phyloP scores from a whole-genome alignment of 2,888 invertebrate species.

The Dasysyrphus albostriatus region DNA sequence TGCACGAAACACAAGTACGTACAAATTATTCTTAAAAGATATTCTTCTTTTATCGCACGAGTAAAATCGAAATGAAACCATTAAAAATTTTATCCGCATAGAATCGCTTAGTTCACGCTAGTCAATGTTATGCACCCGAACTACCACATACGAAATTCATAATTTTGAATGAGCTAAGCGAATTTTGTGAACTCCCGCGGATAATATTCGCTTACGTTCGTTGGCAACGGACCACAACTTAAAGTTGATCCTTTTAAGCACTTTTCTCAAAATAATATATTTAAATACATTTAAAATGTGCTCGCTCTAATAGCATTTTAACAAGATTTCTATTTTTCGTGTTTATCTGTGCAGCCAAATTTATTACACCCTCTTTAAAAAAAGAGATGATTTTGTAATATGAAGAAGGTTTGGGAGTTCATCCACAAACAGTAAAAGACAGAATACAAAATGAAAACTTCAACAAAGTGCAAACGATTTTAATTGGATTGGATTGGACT shows the following conservation, averaged over 20 bases:
- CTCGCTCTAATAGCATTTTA: neutral
- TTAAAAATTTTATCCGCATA: too few species aligned
- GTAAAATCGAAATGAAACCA: too few species aligned
- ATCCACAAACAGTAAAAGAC: slow-evolving; percentile 17
- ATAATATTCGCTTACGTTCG: too few species aligned
- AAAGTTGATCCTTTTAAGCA: neutral
- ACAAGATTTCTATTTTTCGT: neutral
- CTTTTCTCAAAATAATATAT: neutral
- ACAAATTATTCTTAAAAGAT: too few species aligned
- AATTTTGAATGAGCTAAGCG: too few species aligned
- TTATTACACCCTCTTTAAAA: neutral
- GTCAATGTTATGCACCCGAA: too few species aligned
- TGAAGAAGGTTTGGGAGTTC: slow-evolving; percentile 4
- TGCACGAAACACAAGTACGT: too few species aligned
- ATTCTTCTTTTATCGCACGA: too few species aligned
- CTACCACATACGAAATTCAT: too few species aligned
- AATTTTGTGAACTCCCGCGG: too few species aligned
- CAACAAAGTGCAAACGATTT: slow-evolving; percentile 57
- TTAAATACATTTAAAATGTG: neutral
- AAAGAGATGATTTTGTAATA: neutral
- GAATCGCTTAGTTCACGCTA: too few species aligned
- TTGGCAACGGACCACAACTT: too few species aligned
- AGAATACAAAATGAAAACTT: neutral
- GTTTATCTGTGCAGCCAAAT: neutral
- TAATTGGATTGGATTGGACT: slow-evolving; percentile 76